These are phyloP conservation scores for Leptobrachium leishanense DNA, from an alignment of 2,113 vertebrate genomes.

Conservation along the genomic window DNA sequence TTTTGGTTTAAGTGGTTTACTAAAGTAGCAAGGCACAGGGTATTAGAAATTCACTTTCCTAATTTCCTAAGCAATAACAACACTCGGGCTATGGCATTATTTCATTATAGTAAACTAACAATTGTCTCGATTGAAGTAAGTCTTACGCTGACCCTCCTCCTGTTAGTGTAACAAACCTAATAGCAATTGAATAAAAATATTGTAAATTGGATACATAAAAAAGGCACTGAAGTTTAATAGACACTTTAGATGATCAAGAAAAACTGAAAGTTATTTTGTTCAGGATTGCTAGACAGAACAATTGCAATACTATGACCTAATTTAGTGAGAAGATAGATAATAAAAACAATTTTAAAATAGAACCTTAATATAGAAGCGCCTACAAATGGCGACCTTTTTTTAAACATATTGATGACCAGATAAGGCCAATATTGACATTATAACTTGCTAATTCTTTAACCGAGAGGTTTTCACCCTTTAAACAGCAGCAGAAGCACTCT, in stretches of 20 bases:
- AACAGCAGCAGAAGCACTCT: no score
- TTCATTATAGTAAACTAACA: conserved; percentile 68
- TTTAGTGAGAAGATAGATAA: background rate
- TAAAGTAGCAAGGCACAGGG: conserved; percentile 57
- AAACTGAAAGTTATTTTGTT: conserved; percentile 22
- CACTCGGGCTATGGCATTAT: conserved; percentile 66
- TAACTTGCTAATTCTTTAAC: no score
- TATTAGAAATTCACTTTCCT: conserved; percentile 68
- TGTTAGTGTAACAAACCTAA: conserved; percentile 50
- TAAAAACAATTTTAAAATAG: background rate
- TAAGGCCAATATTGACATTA: no score
- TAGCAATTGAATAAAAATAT: conserved; percentile 44
- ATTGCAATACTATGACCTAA: background rate
- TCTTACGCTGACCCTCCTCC: conserved; percentile 56
- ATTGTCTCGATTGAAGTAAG: conserved; percentile 60
- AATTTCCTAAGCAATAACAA: conserved; percentile 72
- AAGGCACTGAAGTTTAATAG: conserved; percentile 15
- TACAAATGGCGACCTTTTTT: no score
- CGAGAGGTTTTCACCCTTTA: no score
- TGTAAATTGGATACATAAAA: conserved; percentile 37
- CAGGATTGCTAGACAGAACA: conserved; percentile 20
- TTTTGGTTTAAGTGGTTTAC: conserved; percentile 66
- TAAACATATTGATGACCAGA: no score
- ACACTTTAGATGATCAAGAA: conserved; percentile 31
- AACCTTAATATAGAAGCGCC: no score